These are phyloP conservation scores for Corythornis leucogaster DNA, from an alignment of 2,797 vertebrate genomes.

Conservation along the genomic window DNA sequence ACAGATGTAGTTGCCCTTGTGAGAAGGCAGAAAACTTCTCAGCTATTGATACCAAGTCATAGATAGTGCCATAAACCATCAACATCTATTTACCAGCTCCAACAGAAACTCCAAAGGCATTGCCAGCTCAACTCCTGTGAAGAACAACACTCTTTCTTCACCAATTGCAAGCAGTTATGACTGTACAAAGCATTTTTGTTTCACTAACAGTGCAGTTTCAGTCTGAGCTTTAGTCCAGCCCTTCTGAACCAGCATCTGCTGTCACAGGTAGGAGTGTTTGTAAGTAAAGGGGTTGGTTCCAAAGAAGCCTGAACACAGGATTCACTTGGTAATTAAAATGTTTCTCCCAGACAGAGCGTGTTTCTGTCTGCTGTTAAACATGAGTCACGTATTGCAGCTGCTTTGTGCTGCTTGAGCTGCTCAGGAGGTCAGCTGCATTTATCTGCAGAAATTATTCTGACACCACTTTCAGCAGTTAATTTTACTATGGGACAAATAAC, in stretches of 20 bases:
- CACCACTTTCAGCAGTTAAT: conserved; percentile 44
- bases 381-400: conserved; percentile 38
- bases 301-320: not conserved
- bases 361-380: conserved; percentile 18
- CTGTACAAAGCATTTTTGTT: not conserved
- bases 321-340: conserved; percentile 19
- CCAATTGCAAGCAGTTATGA: not conserved
- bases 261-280: not conserved
- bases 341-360: conserved; percentile 10
- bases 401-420: conserved; percentile 48
- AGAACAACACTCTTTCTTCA: conserved; percentile 1
- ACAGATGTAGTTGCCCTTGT: not conserved
- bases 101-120: not conserved
- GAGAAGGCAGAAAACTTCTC: not conserved
- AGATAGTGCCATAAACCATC: not conserved
- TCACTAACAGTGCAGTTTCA: not conserved
- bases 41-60: not conserved
- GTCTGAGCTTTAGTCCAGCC: not conserved
- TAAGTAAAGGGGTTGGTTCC: not conserved
- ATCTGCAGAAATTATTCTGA: conserved; percentile 47
- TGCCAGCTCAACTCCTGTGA: not conserved
- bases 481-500: conserved; percentile 37
- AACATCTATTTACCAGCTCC: not conserved
- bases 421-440: conserved; percentile 59
- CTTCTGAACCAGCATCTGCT: not conserved